Evolutionary conservation across 1,140 invertebrate genomes (phyloP), one percentile per base, ranked within the genome.

Genomic region (Andricus grossulariae): DNA sequence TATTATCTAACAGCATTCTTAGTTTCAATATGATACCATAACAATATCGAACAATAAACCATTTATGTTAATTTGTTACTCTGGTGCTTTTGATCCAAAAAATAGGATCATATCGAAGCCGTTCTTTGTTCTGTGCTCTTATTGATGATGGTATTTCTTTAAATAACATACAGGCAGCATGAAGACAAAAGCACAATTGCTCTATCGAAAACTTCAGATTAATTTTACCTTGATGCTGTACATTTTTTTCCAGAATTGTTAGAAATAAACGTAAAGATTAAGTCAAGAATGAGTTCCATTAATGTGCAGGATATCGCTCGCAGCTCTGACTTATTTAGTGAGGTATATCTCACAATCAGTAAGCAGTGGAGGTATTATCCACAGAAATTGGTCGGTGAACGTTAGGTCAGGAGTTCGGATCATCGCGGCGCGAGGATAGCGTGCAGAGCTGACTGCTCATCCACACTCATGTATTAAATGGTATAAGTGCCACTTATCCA

Each of bases 401-500:
- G 82, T 82, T 84, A 82, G 85, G 85, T 87, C 85, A 87, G 74
- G 77, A 76, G 81, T 66, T 25, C 57, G 79, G 80, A 83, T 72
- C 83, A 51, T 74, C 75, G 78, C 77, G 81, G 77, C 77, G 78
- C 81, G 84, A 80, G 75, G 85, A 87, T 87, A 85, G 85, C 85
- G 85, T 87, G 85, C 85, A 84, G 82, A 77, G 76, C 82, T 83
- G 85, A 86, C 83, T 81, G 82, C 83, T 86, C 85, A 86, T 86
- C 85, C 84, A 85, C 85, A 84, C 85, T 87, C 85, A 79, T 80
- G 82, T 87, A 87, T 87, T 87, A 87, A 86, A 83, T 66, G 60
- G 13, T 83, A 84, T 86, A 87, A 87, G 85, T 87, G 82, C 84
- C 85, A 86, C 85, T 87, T 87, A 86, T 79, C 84, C 82, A 85